Evolutionary conservation across 2,797 vertebrate genomes (phyloP), one percentile per base, ranked within the genome.

Genomic region (Hoplostethus mediterraneus): DNA sequence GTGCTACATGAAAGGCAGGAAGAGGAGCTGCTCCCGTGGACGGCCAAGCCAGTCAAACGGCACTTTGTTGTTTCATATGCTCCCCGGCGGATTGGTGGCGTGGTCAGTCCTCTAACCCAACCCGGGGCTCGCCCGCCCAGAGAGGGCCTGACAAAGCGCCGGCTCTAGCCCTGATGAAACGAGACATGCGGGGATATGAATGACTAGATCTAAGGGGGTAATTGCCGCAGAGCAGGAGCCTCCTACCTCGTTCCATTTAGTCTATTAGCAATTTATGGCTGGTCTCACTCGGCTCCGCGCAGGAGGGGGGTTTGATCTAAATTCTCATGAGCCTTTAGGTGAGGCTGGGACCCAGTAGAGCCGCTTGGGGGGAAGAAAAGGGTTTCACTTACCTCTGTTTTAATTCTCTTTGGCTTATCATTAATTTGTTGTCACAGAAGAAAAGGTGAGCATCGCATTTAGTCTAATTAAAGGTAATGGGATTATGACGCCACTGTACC

Each of bases 41-140:
- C 93, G 94, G 93, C 93, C 93, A 86, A 28, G 87, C 64, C 95
- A 96, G 96, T 97, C 97, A 97, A 98, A 97, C 90, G 83, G 73
- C 92, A 96, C 98, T 99, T 99, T 99, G 97, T 98, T 99, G 97
- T 98, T 95, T 95, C 96, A 96, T 96, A 95, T 93, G 78, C 92
- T 85, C 94, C 95, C 95, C 89, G 80, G 86, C 93, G 95, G 93
- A 96, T 95, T 92, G 81, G 81, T 88, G 80, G 90, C 89, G 67
- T 75, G 92, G 89, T 88, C 85, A 87, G 81, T 83, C 73, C 67
- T 80, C 82, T 68, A 77, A 79, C 85, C 82, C 77, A 30, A 71
- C 72, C 52, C 2, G 77, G 69, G 79, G 87, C 61, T 82, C 59
- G 79, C 81, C 64, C 28, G 28, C 28, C 85, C 86, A 90, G 81